Percentiles rank a stretch among this genome's conserved stretches.
phyloP scores from a whole-genome alignment of 1,140 invertebrate genomes.

The Homarus americanus region DNA sequence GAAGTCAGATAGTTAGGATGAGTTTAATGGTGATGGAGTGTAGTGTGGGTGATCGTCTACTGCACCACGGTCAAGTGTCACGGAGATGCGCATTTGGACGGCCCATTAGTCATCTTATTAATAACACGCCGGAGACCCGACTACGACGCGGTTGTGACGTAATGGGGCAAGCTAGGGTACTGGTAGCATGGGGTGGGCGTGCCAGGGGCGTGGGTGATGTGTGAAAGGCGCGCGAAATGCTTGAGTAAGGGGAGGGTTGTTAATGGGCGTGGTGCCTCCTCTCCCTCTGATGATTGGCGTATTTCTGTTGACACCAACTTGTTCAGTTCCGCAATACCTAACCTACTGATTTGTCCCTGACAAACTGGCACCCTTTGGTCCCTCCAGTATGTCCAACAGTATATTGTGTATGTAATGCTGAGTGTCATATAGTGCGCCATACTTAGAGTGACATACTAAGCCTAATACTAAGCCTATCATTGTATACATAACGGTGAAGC shows the following conservation, averaged over 20 bases:
- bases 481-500: neutral
- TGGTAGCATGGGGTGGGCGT: no score
- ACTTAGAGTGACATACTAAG: neutral
- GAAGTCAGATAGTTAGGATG: no score
- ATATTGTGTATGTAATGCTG: slow-evolving; percentile 1
- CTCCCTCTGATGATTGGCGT: slow-evolving; percentile 45
- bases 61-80: no score
- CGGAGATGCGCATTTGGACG: slow-evolving; percentile 14
- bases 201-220: neutral
- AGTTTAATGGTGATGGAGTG: no score
- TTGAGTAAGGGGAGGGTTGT: neutral
- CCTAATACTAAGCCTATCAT: neutral
- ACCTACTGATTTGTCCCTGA: slow-evolving; percentile 20
- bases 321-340: slow-evolving; percentile 28
- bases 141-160: neutral
- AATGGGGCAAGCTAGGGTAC: neutral
- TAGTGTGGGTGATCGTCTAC: no score
- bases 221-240: neutral
- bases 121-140: neutral
- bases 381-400: slow-evolving; percentile 4
- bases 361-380: neutral
- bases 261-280: slow-evolving; percentile 34
- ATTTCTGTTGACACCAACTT: slow-evolving; percentile 24
- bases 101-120: slow-evolving; percentile 5
- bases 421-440: neutral